Conservation (phyloP, 1,140 invertebrate species). For the Zophobas morio region DNA sequence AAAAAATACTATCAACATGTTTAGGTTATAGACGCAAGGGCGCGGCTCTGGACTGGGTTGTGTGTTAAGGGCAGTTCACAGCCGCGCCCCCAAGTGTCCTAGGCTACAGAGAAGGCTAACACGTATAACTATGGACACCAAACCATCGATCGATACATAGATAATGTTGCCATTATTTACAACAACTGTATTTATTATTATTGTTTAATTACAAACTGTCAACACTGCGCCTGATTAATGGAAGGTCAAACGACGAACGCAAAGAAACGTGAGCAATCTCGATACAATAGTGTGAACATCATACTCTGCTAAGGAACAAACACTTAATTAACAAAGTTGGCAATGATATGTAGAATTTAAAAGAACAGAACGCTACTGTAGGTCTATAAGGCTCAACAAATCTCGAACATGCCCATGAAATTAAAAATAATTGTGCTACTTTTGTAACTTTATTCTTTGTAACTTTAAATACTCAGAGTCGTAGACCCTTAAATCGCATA, state of each 20-base stretch:
- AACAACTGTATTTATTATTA: constrained; percentile 54
- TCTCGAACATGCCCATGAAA: constrained; percentile 51
- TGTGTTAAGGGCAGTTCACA: background rate
- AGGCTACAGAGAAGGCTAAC: constrained; percentile 60
- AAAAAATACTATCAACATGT: constrained; percentile 59
- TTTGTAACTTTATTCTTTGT: constrained; percentile 57
- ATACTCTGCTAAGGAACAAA: constrained; percentile 26
- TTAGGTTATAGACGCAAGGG: constrained; percentile 55
- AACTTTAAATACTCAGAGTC: constrained; percentile 55
- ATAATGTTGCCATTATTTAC: constrained; percentile 61
- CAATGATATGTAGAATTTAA: constrained; percentile 40
- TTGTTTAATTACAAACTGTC: constrained; percentile 38
- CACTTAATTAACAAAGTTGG: constrained; percentile 45
- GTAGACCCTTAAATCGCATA: constrained; percentile 57
- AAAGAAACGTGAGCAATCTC: constrained; percentile 17
- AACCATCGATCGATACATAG: constrained; percentile 60
- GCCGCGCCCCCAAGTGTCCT: constrained; percentile 48
- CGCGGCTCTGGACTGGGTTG: constrained; percentile 28
- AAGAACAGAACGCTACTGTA: constrained; percentile 22
- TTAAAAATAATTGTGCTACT: constrained; percentile 64
- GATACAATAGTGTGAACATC: constrained; percentile 6
- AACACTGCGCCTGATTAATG: constrained; percentile 21
- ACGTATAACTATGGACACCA: constrained; percentile 61
- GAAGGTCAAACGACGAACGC: constrained; percentile 31
- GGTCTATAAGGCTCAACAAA: background rate